Evolutionary conservation across 2,113 vertebrate genomes (phyloP).

Genomic region (Nothocercus julius): DNA sequence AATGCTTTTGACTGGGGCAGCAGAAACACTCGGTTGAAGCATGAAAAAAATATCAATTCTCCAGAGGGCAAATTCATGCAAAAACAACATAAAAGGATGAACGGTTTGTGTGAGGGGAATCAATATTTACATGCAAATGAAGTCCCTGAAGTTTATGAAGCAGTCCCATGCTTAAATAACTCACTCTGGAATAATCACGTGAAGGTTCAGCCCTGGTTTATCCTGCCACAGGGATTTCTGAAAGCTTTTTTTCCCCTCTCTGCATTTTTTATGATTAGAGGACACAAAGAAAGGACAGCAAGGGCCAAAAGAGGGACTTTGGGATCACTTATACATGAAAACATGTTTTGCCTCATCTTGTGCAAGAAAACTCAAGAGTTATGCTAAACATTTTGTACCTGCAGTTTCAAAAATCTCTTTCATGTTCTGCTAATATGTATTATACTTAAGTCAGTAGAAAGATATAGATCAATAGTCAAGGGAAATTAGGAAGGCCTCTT

Average conservation of each 20-base stretch:
- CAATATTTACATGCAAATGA: slow-evolving; percentile 70
- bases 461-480: neutral
- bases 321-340: neutral
- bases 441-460: neutral
- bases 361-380: neutral
- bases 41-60: neutral
- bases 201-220: slow-evolving; percentile 56
- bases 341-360: neutral
- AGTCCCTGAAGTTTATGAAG: slow-evolving; percentile 67
- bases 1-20: slow-evolving; percentile 46
- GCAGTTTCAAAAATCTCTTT: neutral
- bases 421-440: neutral
- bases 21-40: neutral
- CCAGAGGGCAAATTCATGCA: slow-evolving; percentile 41
- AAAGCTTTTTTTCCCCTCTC: neutral
- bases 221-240: slow-evolving; percentile 26
- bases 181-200: slow-evolving; percentile 39
- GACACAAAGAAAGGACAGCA: neutral
- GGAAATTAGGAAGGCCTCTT: slow-evolving; percentile 19
- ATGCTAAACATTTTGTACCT: neutral
- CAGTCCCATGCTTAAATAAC: slow-evolving; percentile 48
- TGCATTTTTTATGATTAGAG: slow-evolving; percentile 40
- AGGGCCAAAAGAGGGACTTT: neutral
- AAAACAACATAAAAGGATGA: slow-evolving; percentile 61
- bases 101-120: slow-evolving; percentile 49